Base-by-base conservation (phyloP, 2,797 vertebrate genomes). In the Amblyraja radiata region DNA sequence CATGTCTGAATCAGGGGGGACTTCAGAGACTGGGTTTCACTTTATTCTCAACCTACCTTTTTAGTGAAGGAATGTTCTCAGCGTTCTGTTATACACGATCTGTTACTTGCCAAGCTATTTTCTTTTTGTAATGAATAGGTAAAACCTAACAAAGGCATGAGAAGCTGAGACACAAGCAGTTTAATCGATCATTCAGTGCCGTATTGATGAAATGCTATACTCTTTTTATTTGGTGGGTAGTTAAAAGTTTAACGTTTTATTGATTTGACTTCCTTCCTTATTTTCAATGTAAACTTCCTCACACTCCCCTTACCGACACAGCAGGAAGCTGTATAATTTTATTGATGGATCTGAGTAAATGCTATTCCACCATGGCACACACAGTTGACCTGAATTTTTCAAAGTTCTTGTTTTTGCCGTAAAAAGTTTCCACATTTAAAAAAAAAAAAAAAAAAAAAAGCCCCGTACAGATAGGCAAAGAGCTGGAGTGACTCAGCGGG, bases 201-300 rank as follows among this genome's bases (percentile, higher is more conserved):
- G 63, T 68, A 68, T 68, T 36, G 61, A 61, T 88, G 84, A 88
- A 68, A 68, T 21, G 84, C 68, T 63, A 88, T 36, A 88, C 61
- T 65, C 63, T 68, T 83, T 83, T 88, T 88, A 68, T 23, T 63
- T 36, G 4, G 61, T 68, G n/a, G 83, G 65, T 32, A 68, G 65
- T 88, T 68, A 32, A 88, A 68, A 36, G 58, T 86, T 86, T 86
- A 86, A 68, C n/a, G 84, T 88, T 88, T 84, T 61, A 84, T 83
- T 54, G 63, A 88, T 68, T 36, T 88, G 16, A 16, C 28, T 88
- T 88, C 63, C 84, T 88, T 23, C 63, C 63, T 84, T 61, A 46
- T 46, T 84, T 61, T 63, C 9, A 32, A n/a, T 18, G 28, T n/a
- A 88, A 65, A 2, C 58, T 61, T 88, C 84, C 61, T 88, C 61